Conservation (phyloP, 2,113 vertebrate genomes). For the Platichthys flesus region DNA sequence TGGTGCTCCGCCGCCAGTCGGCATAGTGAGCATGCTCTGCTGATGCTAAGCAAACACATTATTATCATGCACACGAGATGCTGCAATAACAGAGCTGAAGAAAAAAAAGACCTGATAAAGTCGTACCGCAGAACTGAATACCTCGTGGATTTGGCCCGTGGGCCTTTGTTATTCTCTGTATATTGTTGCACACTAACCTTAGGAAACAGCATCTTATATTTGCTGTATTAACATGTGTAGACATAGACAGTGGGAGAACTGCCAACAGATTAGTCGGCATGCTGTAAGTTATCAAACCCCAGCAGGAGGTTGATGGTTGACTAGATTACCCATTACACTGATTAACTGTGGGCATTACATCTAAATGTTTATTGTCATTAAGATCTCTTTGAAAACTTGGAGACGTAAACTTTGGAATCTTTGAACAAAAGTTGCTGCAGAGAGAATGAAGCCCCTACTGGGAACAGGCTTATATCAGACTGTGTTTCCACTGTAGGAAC, state of each 20-base stretch:
- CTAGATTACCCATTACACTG: background rate
- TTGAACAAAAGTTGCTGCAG: background rate
- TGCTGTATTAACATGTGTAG: background rate
- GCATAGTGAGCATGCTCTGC: conserved; percentile 17
- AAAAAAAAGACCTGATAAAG: background rate
- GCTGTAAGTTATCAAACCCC: background rate
- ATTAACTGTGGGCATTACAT: conserved; percentile 14
- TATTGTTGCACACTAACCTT: background rate
- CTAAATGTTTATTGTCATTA: conserved; percentile 19
- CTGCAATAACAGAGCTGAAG: conserved; percentile 3
- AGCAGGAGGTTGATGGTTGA: conserved; percentile 10
- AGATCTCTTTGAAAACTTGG: background rate
- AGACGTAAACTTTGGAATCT: background rate
- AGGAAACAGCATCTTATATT: background rate
- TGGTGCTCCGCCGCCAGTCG: conserved; percentile 9
- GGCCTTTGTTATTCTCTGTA: background rate
- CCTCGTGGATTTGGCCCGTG: background rate
- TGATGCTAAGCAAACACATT: conserved; percentile 34
- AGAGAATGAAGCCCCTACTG: background rate
- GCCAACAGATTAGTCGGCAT: background rate
- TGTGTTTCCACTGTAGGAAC: background rate
- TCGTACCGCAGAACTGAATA: background rate
- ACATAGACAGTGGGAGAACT: background rate
- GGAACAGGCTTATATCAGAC: background rate
- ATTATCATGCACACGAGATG: conserved; percentile 6